Evolutionary conservation across 2,888 invertebrate genomes (phyloP).

Genomic region (Acanthosepion pharaonis): DNA sequence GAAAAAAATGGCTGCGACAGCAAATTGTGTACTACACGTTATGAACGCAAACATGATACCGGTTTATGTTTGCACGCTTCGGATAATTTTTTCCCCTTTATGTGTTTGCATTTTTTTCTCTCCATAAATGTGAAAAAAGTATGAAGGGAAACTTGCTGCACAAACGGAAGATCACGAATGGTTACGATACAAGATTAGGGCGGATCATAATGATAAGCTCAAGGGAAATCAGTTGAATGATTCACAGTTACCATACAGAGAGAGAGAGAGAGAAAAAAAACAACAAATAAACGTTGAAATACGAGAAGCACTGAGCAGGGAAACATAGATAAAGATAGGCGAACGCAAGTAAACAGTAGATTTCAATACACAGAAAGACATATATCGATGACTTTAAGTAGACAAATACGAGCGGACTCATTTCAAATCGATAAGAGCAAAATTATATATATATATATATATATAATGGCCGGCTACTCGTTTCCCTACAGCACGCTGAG

Average conservation of each 20-base stretch:
- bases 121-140: neutral
- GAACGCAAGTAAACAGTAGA: neutral
- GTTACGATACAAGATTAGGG: neutral
- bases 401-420: too few relatives aligned
- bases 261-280: neutral
- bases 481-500: too few relatives aligned
- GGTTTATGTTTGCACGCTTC: neutral
- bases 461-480: too few relatives aligned
- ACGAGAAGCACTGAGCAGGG: neutral
- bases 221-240: neutral
- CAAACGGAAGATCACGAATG: neutral
- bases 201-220: neutral
- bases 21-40: neutral
- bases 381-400: too few relatives aligned
- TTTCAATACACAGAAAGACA: neutral
- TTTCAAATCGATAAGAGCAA: too few relatives aligned
- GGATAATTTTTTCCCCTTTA: neutral
- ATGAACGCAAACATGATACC: neutral
- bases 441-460: too few relatives aligned
- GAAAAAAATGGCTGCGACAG: neutral
- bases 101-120: neutral
- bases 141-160: neutral
- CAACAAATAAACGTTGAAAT: neutral
- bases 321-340: neutral
- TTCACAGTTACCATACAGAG: neutral